Percentiles rank a stretch among this genome's conserved stretches.
These are phyloP conservation scores for Omphaloscelis lunosa DNA, from an alignment of 2,888 invertebrate species.

Conservation along the genomic window DNA sequence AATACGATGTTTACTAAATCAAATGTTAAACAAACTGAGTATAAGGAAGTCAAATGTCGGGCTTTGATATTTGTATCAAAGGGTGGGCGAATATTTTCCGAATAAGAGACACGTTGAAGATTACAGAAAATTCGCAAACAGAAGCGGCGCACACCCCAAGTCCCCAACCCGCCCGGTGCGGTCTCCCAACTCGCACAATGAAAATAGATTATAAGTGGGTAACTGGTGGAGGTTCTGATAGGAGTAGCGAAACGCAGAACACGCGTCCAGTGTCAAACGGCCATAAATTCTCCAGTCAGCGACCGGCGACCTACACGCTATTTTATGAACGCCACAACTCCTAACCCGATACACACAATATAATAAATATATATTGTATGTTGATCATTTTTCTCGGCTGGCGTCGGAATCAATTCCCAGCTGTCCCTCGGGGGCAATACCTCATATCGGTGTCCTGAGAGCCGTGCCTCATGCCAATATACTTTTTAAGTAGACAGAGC, in stretches of 20 bases:
- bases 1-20: conserved; percentile 41
- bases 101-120: conserved; percentile 60
- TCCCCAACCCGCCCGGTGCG: conserved; percentile 33
- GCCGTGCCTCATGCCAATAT: conserved; percentile 64
- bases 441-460: conserved; percentile 76
- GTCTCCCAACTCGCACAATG: conserved; percentile 60
- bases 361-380: conserved; percentile 68
- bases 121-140: conserved; percentile 61
- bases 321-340: conserved; percentile 64
- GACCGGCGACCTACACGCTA: conserved; percentile 59
- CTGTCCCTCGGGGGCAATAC: conserved; percentile 73
- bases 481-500: conserved; percentile 56
- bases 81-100: conserved; percentile 50
- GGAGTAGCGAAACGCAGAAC: conserved; percentile 62
- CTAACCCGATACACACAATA: conserved; percentile 64
- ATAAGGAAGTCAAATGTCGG: conserved; percentile 48
- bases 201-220: conserved; percentile 68
- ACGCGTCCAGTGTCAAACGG: conserved; percentile 71
- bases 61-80: conserved; percentile 59
- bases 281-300: conserved; percentile 67
- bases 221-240: conserved; percentile 55
- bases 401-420: conserved; percentile 77
- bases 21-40: conserved; percentile 45
- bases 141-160: conserved; percentile 27
- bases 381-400: conserved; percentile 73